Conservation (phyloP, 2,888 invertebrate genomes). For the Drosophila aldrichi region DNA sequence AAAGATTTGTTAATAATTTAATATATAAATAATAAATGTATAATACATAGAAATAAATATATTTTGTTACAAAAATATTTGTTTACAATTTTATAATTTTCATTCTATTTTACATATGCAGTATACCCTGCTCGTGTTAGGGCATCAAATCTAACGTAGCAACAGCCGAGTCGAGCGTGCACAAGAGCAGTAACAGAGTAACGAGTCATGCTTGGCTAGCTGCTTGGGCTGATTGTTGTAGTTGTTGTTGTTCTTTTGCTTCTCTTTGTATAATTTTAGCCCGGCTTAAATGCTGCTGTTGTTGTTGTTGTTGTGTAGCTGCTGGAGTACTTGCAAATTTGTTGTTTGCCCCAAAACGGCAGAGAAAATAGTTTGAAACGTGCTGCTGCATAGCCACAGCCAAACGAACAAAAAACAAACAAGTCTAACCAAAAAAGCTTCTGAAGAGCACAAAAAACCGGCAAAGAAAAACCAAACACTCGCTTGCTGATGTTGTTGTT, state of each 20-base stretch:
- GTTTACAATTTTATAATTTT: no score
- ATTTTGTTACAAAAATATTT: no score
- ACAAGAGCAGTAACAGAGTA: conserved; percentile 55
- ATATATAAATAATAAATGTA: no score
- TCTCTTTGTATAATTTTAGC: conserved; percentile 50
- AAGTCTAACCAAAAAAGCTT: conserved; percentile 43
- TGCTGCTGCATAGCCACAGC: conserved; percentile 70
- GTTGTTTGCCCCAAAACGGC: conserved; percentile 44
- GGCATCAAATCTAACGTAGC: conserved; percentile 28
- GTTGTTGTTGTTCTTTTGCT: conserved; percentile 20
- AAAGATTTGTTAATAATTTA: no score
- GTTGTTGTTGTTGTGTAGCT: conserved; percentile 14
- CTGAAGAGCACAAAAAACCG: conserved; percentile 46
- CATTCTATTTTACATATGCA: background rate
- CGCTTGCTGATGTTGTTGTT: conserved; percentile 13
- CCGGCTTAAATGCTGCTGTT: conserved; percentile 24
- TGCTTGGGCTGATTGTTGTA: conserved; percentile 24
- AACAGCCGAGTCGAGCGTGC: conserved; percentile 39
- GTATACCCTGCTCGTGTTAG: conserved; percentile 5
- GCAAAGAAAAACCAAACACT: conserved; percentile 15
- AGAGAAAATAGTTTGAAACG: conserved; percentile 63
- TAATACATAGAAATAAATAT: no score
- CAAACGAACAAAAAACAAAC: conserved; percentile 48
- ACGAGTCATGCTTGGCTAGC: conserved; percentile 35
- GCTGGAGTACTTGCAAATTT: conserved; percentile 47